phyloP scores from a whole-genome alignment of 2,888 invertebrate genomes.

The Parascotia fuliginaria region DNA sequence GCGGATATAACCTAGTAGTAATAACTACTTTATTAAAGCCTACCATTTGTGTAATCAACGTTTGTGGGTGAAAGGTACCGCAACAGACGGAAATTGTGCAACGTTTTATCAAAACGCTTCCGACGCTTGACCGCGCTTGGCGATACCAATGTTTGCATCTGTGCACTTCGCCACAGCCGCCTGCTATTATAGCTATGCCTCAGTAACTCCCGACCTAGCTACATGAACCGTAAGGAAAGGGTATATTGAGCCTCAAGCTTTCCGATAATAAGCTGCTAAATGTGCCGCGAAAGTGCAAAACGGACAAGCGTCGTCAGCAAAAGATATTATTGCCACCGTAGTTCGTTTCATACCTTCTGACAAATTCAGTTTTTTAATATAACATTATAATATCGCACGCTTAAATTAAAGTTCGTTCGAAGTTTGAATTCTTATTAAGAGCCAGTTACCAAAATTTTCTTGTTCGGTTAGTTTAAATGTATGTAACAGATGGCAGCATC shows the following conservation, averaged over 20 bases:
- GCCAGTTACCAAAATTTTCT: too few relatives aligned
- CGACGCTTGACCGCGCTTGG: constrained; percentile 47
- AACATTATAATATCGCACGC: neutral
- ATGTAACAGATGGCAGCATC: too few relatives aligned
- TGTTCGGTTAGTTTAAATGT: too few relatives aligned
- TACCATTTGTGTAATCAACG: constrained; percentile 50
- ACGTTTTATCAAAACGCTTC: constrained; percentile 74
- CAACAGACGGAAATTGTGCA: constrained; percentile 69
- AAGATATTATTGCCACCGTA: constrained; percentile 25
- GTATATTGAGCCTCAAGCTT: constrained; percentile 17
- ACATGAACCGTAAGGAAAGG: constrained; percentile 28
- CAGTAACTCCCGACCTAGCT: constrained; percentile 25
- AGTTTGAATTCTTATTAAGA: constrained; percentile 9
- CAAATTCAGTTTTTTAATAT: constrained; percentile 10
- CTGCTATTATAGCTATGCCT: constrained; percentile 30
- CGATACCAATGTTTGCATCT: constrained; percentile 62
- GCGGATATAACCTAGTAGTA: neutral
- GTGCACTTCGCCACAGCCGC: constrained; percentile 48
- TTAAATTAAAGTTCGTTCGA: constrained; percentile 13
- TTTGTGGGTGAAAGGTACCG: constrained; percentile 38
- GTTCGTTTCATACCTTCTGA: constrained; percentile 7
- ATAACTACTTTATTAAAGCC: constrained; percentile 49
- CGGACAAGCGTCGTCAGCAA: constrained; percentile 27
- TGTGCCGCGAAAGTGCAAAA: constrained; percentile 30
- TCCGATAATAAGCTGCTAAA: constrained; percentile 11